phyloP scores from a whole-genome alignment of 2,113 vertebrate species.

The Trematomus loennbergii region DNA sequence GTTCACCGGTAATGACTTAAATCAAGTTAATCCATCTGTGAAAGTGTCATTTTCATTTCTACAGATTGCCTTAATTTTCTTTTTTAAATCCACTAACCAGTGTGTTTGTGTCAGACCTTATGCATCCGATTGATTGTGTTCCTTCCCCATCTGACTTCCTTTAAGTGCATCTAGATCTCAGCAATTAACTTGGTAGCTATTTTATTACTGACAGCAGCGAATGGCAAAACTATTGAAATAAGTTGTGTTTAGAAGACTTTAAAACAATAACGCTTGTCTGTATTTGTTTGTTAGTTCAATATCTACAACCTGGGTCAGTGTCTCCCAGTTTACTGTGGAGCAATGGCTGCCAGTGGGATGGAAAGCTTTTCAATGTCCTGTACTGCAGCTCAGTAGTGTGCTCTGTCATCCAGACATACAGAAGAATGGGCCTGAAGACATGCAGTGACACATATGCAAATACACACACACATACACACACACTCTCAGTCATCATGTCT shows the following conservation, averaged over 20 bases:
- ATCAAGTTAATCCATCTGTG: not conserved
- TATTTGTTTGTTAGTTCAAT: not conserved
- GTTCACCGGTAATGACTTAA: not conserved
- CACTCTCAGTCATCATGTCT: slow-evolving; percentile 11
- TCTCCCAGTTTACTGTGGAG: slow-evolving; percentile 25
- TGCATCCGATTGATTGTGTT: not conserved
- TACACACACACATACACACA: slow-evolving; percentile 23
- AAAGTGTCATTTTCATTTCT: not conserved
- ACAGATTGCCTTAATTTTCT: not conserved
- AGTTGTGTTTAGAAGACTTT: not conserved
- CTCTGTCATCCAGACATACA: slow-evolving; percentile 29
- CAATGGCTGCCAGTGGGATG: slow-evolving; percentile 19
- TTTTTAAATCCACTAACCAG: too few relatives aligned
- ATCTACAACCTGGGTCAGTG: slow-evolving; percentile 17
- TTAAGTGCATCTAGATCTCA: not conserved
- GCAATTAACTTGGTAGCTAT: not conserved
- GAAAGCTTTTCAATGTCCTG: slow-evolving; percentile 31
- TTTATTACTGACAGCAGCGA: too few relatives aligned
- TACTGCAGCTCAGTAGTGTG: slow-evolving; percentile 8
- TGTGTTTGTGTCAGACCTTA: not conserved
- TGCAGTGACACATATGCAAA: slow-evolving; percentile 40
- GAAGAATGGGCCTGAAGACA: slow-evolving; percentile 26
- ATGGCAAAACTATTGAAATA: not conserved
- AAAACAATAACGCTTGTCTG: not conserved
- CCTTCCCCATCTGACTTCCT: not conserved